These are phyloP conservation scores for Myotis myotis DNA, from an alignment of 2,797 vertebrate species.

Conservation along the genomic window DNA sequence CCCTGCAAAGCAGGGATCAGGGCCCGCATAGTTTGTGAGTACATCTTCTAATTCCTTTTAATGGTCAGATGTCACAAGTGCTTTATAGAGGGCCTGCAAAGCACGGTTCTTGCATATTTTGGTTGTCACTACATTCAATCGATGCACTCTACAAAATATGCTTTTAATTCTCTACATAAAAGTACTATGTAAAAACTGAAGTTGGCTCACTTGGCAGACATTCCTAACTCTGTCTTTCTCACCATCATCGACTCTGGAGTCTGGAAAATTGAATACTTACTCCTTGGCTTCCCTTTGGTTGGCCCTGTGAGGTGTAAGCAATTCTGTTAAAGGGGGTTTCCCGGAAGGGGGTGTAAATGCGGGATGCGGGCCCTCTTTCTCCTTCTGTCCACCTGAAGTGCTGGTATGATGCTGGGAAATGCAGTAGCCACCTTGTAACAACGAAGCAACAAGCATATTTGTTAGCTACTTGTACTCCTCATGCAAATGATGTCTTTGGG, in stretches of 20 bases:
- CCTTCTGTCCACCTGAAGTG: neutral
- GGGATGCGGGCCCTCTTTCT: neutral
- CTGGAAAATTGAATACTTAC: neutral
- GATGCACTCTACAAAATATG: constrained; percentile 69
- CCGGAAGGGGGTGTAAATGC: neutral
- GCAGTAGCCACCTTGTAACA: neutral
- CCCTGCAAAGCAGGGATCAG: constrained; percentile 39
- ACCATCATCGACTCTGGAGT: neutral
- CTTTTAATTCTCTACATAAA: constrained; percentile 75
- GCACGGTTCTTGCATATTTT: constrained; percentile 64
- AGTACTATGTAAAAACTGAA: constrained; percentile 56
- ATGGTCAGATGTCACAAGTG: constrained; percentile 62
- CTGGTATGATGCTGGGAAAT: neutral
- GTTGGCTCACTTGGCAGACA: constrained; percentile 7
- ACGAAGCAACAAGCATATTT: neutral
- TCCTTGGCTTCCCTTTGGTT: neutral
- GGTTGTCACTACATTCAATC: constrained; percentile 50
- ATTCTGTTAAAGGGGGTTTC: neutral
- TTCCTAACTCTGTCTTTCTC: neutral
- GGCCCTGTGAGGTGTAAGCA: neutral
- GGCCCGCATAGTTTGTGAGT: constrained; percentile 69
- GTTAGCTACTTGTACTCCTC: neutral
- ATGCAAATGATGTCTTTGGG: neutral
- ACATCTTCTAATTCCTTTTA: constrained; percentile 71
- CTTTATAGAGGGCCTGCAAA: constrained; percentile 53